A percentile compares a stretch with the other conserved stretches of the same genome.
These are phyloP conservation scores for Idaea dimidiata DNA, from an alignment of 2,888 invertebrate species.

Conservation along the genomic window DNA sequence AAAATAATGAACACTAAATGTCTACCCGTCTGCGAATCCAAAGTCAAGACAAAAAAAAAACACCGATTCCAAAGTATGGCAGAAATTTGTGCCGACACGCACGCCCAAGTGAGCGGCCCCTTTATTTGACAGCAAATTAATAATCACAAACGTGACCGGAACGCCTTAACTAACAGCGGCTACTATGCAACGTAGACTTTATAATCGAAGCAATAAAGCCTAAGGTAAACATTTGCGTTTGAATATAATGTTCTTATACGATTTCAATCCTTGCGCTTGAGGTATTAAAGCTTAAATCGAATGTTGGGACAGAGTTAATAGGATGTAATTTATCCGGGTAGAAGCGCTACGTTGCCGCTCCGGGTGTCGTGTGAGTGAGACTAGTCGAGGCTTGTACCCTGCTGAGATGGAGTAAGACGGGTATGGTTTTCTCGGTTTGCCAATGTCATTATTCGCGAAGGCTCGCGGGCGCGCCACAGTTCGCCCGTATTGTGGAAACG, in stretches of 20 bases:
- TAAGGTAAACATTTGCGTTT: constrained; percentile 57
- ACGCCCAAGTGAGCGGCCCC: constrained; percentile 80
- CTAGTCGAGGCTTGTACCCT: constrained; percentile 30
- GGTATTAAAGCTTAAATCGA: constrained; percentile 77
- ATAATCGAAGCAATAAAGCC: constrained; percentile 63
- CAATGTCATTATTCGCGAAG: constrained; percentile 63
- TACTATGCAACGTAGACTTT: constrained; percentile 66
- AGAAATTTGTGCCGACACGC: constrained; percentile 80
- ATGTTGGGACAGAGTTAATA: constrained; percentile 74
- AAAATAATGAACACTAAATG: constrained; percentile 66
- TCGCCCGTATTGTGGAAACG: constrained; percentile 59
- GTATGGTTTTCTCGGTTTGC: constrained; percentile 62
- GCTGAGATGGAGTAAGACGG: constrained; percentile 46
- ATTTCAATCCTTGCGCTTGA: constrained; percentile 73
- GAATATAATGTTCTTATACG: constrained; percentile 60
- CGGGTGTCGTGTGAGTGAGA: constrained; percentile 65
- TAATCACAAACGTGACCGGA: constrained; percentile 66
- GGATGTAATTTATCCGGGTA: constrained; percentile 79
- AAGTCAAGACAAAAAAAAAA: constrained; percentile 72
- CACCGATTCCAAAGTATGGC: constrained; percentile 78
- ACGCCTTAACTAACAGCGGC: constrained; percentile 59
- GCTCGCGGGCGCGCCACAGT: constrained; percentile 12
- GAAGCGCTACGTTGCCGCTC: constrained; percentile 74
- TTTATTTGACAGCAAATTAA: constrained; percentile 82
- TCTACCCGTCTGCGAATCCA: constrained; percentile 73